Percentiles rank a stretch among this genome's conserved stretches.
These are phyloP conservation scores for Virgularia gustaviana DNA, from an alignment of 92 coral and sea anemone species.

Conservation along the genomic window DNA sequence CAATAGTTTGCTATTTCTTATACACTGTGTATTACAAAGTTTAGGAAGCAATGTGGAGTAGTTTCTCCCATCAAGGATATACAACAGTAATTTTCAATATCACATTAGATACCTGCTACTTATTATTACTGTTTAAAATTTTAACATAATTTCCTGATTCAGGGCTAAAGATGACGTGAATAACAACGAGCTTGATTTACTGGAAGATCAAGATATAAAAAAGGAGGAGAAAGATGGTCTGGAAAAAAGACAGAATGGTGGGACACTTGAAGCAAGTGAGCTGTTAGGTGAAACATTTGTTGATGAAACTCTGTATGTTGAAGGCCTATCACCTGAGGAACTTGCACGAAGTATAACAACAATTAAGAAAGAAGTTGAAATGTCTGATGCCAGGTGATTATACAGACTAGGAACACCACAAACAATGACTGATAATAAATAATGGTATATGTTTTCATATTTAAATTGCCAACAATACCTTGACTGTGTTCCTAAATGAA, in stretches of 20 bases:
- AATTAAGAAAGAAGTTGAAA: constrained; percentile 32
- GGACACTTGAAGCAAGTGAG: not conserved
- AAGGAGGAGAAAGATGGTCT: constrained; percentile 26
- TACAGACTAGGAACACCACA: not conserved
- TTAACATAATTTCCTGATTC: not conserved
- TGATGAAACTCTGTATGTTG: constrained; percentile 29
- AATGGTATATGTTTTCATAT: not conserved
- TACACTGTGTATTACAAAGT: too few relatives aligned
- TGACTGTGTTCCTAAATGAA: too few relatives aligned
- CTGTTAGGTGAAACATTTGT: constrained; percentile 35
- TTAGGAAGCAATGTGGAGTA: too few relatives aligned
- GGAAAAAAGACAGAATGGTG: constrained; percentile 4
- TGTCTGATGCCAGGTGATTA: not conserved
- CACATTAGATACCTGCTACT: not conserved
- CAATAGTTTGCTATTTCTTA: too few relatives aligned
- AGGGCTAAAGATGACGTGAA: constrained; percentile 29
- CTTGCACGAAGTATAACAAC: constrained; percentile 23
- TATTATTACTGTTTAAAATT: not conserved
- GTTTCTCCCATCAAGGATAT: too few relatives aligned
- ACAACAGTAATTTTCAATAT: too few relatives aligned
- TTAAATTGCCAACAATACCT: too few relatives aligned
- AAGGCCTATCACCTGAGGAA: constrained; percentile 8
- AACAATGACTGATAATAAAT: not conserved
- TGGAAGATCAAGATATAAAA: not conserved
- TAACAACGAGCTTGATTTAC: constrained; percentile 9